Conservation (phyloP, 2,888 invertebrate genomes). For the Vanessa cardui region DNA sequence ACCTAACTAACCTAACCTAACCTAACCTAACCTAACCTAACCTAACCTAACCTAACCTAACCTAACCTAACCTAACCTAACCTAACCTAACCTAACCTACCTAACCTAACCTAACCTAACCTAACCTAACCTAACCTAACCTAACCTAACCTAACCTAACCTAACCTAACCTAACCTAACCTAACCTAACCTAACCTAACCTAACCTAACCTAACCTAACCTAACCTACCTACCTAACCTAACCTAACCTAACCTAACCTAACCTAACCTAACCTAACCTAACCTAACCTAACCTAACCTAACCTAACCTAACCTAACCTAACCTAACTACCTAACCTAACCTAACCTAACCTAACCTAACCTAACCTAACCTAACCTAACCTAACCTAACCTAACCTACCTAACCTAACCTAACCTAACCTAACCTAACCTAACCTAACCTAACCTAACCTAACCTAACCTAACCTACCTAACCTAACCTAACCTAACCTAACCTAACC, state of each 20-base stretch:
- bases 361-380: slow-evolving; percentile 8
- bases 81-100: slow-evolving; percentile 8
- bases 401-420: slow-evolving; percentile 9
- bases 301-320: slow-evolving; percentile 9
- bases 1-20: slow-evolving; percentile 9
- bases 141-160: slow-evolving; percentile 9
- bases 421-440: slow-evolving; percentile 9
- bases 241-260: slow-evolving; percentile 21
- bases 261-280: slow-evolving; percentile 9
- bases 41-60: slow-evolving; percentile 9
- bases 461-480: slow-evolving; percentile 14
- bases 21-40: slow-evolving; percentile 9
- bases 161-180: slow-evolving; percentile 1
- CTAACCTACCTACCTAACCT: slow-evolving; percentile 18
- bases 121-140: slow-evolving; percentile 9
- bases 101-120: slow-evolving; percentile 9
- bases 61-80: slow-evolving; percentile 8
- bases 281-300: slow-evolving; percentile 7
- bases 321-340: slow-evolving; percentile 7
- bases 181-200: slow-evolving; percentile 4
- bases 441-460: slow-evolving; percentile 7
- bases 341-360: slow-evolving; percentile 9
- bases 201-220: slow-evolving; percentile 9
- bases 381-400: slow-evolving; percentile 5
- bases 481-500: slow-evolving; percentile 20